Evolutionary conservation across 2,888 invertebrate species (phyloP), one percentile per base, ranked within the genome.

Genomic region (Poecilus cupreus): DNA sequence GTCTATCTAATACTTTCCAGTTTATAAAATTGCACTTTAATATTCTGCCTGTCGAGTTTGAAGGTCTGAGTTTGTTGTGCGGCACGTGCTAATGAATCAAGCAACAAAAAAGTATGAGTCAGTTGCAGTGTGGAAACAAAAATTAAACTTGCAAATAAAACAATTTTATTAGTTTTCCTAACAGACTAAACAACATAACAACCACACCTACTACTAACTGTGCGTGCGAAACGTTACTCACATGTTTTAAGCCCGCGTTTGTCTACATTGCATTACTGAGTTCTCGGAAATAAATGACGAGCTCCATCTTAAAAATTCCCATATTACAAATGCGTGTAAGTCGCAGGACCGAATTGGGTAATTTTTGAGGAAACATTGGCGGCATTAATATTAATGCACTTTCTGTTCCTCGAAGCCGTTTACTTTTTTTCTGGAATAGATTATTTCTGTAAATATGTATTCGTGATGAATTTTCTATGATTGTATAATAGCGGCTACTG

Each of bases 401-500:
- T 37, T 57, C 54, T 76, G 13, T 77, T 77, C 49, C 60, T 24
- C 10, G 77, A 77, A 77, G 64, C 11, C 22, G 77, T 24, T 64
- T 22, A 16, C 6, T 22, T 60, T 60, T 60, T 77, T 39, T 77
- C 77, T n/a, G 22, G 64, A 64, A 64, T 49, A 51, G 32, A 64
- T 77, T 77, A 77, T 64, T 24, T 64, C 60, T 64, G 26, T 39
- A 64, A 60, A 77, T 46, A 43, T 77, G 51, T 49, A 51, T 75
- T 32, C 77, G 77, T 77, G 54, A 39, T 60, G 77, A 60, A 77
- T 77, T 60, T 57, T 77, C 43, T 77, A 77, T 74, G 3, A 74
- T 54, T 57, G 76, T 32, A 20, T 72, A 72, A 72, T 72, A 72
- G 16, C 18, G 6, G 39, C 5, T 32, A 64, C 64, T 64, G 26